phyloP scores from a whole-genome alignment of 2,888 invertebrate genomes.

The Clistopyga incitator region DNA sequence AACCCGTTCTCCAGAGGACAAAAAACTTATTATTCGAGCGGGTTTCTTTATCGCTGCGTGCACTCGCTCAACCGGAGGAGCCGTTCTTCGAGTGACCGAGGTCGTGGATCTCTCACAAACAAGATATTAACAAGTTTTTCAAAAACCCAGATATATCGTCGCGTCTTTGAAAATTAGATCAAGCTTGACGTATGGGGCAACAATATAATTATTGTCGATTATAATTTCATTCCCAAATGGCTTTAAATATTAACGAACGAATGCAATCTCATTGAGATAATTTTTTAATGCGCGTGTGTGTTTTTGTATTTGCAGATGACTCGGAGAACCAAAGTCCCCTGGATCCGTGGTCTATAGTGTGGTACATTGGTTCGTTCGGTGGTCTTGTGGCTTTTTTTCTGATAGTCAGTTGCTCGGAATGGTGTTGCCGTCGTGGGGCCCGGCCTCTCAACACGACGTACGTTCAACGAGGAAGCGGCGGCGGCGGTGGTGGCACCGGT shows the following conservation, averaged over 20 bases:
- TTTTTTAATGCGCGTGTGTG: not conserved
- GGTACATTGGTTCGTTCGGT: constrained; percentile 87
- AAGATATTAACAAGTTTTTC: no score
- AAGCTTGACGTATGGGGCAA: no score
- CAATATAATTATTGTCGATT: no score
- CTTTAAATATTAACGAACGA: not conserved
- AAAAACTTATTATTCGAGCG: constrained; percentile 56
- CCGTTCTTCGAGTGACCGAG: constrained; percentile 56
- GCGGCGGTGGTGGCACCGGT: no score
- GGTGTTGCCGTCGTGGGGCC: constrained; percentile 85
- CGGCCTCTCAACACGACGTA: constrained; percentile 78
- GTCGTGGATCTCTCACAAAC: constrained; percentile 52
- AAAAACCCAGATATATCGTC: no score
- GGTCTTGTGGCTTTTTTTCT: constrained; percentile 86
- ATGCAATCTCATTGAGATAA: not conserved
- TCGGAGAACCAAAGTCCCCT: constrained; percentile 78
- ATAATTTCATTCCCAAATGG: no score
- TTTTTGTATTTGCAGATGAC: constrained; percentile 68
- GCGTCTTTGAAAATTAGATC: no score
- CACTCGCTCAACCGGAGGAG: not conserved
- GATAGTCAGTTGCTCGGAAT: constrained; percentile 86
- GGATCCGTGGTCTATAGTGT: constrained; percentile 86
- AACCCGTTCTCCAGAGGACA: constrained; percentile 24
- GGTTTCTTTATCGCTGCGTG: constrained; percentile 56
- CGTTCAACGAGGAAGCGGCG: constrained; percentile 74